phyloP scores from a whole-genome alignment of 1,140 invertebrate genomes.

The Papilio dardanus region DNA sequence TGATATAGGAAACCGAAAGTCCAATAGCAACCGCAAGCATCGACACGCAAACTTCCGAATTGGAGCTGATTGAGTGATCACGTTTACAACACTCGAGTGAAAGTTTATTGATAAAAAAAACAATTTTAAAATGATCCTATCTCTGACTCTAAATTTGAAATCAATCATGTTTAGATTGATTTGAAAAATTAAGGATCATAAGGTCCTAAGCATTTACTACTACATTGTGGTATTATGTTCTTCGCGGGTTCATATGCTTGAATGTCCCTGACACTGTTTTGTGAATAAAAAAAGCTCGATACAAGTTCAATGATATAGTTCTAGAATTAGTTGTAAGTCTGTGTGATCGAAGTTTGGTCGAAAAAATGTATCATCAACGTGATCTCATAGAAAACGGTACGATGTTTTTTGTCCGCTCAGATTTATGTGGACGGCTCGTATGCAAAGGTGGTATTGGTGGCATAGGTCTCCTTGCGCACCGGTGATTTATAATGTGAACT shows the following conservation, averaged over 20 bases:
- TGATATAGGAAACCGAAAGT: slow-evolving; percentile 70
- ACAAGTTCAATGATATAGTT: too few species aligned
- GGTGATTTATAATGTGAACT: slow-evolving; percentile 81
- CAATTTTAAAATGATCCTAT: background rate
- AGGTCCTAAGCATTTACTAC: too few species aligned
- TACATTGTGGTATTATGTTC: background rate
- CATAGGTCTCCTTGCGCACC: slow-evolving; percentile 66
- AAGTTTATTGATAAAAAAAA: slow-evolving; percentile 44
- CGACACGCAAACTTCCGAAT: slow-evolving; percentile 48
- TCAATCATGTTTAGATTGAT: background rate
- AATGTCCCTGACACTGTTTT: too few species aligned
- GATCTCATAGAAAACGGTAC: background rate
- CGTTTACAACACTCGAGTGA: slow-evolving; percentile 48
- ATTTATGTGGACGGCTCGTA: slow-evolving; percentile 70
- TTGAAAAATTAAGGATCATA: too few species aligned
- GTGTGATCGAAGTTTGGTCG: background rate
- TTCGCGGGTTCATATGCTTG: too few species aligned
- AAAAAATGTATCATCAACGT: background rate
- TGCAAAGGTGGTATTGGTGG: slow-evolving; percentile 73
- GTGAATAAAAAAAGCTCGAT: too few species aligned
- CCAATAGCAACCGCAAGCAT: slow-evolving; percentile 44
- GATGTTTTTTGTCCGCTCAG: slow-evolving; percentile 58
- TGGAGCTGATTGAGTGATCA: slow-evolving; percentile 54
- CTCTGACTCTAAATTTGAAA: background rate
- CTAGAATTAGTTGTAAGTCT: too few species aligned